Conservation (phyloP, 2,113 vertebrate genomes). For the Solea senegalensis region DNA sequence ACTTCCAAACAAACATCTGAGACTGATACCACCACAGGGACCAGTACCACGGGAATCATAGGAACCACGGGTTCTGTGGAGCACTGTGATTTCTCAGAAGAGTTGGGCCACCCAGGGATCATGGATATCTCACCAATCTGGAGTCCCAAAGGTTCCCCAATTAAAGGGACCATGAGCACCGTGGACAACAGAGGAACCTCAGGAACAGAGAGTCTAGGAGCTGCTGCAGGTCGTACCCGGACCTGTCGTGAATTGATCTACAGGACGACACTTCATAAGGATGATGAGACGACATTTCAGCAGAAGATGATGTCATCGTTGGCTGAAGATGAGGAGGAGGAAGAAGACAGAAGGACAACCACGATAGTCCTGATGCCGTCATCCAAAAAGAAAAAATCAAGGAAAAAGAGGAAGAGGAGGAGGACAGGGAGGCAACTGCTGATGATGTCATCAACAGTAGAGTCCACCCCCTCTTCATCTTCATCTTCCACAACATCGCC, state of each 20-base stretch:
- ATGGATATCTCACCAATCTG: too few species aligned
- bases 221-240: background rate
- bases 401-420: slow-evolving; percentile 50
- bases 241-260: background rate
- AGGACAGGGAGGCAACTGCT: slow-evolving; percentile 28
- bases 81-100: background rate
- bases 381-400: slow-evolving; percentile 25
- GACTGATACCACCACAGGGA: background rate
- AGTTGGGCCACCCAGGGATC: too few species aligned
- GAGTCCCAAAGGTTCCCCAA: background rate
- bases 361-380: slow-evolving; percentile 18
- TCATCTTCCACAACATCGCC: slow-evolving; percentile 42
- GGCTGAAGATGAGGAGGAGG: slow-evolving; percentile 47
- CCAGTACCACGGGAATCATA: background rate
- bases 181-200: too few species aligned
- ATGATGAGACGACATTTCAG: background rate
- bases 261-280: background rate
- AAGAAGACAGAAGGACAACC: background rate
- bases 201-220: background rate
- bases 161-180: background rate
- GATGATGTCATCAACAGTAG: slow-evolving; percentile 62
- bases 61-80: background rate
- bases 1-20: background rate
- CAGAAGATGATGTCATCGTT: slow-evolving; percentile 37
- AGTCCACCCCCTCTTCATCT: slow-evolving; percentile 48